phyloP scores from a whole-genome alignment of 2,888 invertebrate genomes.

The Cordilura impudica region DNA sequence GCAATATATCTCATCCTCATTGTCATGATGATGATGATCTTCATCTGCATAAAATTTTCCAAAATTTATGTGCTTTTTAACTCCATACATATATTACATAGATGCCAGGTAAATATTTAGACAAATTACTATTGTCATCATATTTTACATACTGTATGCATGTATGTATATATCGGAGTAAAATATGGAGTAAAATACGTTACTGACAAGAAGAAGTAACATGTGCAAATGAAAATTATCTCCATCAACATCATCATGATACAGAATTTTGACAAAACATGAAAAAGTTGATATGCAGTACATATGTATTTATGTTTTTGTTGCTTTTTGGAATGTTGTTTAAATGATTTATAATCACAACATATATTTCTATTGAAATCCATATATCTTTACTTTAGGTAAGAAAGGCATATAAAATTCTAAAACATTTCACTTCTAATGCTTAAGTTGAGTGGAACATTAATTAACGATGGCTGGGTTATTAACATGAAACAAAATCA shows the following conservation, averaged over 20 bases:
- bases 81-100: constrained; percentile 12
- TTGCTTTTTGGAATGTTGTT: not conserved
- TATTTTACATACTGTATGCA: not conserved
- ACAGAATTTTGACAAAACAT: not conserved
- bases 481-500: too few species aligned
- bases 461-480: not conserved
- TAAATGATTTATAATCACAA: constrained; percentile 1
- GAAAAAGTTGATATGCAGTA: constrained; percentile 5
- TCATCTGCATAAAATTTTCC: constrained; percentile 25
- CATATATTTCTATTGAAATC: too few species aligned
- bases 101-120: constrained; percentile 6
- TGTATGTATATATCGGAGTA: not conserved
- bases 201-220: not conserved
- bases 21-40: not conserved
- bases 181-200: not conserved
- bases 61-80: not conserved
- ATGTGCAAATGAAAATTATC: not conserved
- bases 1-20: constrained; percentile 27
- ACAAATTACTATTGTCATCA: constrained; percentile 25
- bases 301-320: too few species aligned
- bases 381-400: too few species aligned
- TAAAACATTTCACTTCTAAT: not conserved
- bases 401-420: too few species aligned
- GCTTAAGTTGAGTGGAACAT: not conserved
- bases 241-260: not conserved